Base-by-base conservation (phyloP, 2,888 invertebrate species). In the Ichneumoninae sp. region DNA sequence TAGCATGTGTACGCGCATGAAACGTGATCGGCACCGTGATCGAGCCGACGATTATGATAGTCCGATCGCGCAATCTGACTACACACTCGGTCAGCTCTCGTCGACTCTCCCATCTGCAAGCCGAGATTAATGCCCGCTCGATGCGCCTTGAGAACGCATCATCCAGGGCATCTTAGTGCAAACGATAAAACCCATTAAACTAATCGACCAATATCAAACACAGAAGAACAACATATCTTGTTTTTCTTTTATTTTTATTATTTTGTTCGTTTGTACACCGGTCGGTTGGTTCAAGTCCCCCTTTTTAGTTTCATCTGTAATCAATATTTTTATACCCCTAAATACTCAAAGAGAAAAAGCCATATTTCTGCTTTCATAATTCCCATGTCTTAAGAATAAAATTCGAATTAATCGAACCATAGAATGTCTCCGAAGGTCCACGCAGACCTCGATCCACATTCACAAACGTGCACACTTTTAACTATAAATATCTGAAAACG, bases 21-120 rank as follows among this genome's bases (percentile, higher is more conserved):
- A 84, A 81, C 84, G 82, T 84, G 86, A 84, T 86, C 80, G 71
- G 72, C 80, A 54, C 80, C 80, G 83, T 72, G 83, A 83, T 80
- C 71, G 57, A 81, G 78, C 68, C 54, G 33, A 74, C 76, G 77
- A 81, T 84, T 84, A 84, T 84, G 84, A 84, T 78, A 70, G 80
- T 69, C 68, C 52, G 84, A 84, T 84, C 77, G 77, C 81, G 84
- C 84, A 81, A 84, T 84, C 84, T 78, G 68, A 74, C 50, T 54
- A 36, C 60, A 72, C 33, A 13, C 26, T 13, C 57, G 57, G 26
- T 4, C 13, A 26, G 13, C 57, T 57, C 57, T 26, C 22, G 13
- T 26, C 57, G 22, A 22, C 22, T 22, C 62, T 74, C 75, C 76
- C 66, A 74, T 81, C 77, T 70, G 40, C 57, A 47, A 60, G 19